Evolutionary conservation across 2,888 invertebrate species (phyloP).

Genomic region (Amphipyra berbera): DNA sequence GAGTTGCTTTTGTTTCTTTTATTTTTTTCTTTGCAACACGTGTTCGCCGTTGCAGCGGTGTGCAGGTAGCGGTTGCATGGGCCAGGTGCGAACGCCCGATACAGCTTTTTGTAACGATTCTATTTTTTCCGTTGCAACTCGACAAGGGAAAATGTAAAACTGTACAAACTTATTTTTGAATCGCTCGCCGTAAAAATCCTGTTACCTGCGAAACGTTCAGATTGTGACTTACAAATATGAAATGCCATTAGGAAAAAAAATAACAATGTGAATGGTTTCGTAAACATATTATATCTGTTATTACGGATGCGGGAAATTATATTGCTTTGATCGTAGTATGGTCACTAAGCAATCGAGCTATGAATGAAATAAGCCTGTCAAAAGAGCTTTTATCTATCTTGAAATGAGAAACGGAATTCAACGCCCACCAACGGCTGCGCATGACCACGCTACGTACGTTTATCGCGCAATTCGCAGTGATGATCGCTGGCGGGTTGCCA

Average conservation of each 20-base stretch:
- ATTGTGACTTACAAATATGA: slow-evolving; percentile 45
- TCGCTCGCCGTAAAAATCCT: slow-evolving; percentile 47
- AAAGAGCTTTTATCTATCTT: slow-evolving; percentile 5
- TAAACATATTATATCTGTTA: slow-evolving; percentile 12
- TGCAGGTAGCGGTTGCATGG: slow-evolving; percentile 53
- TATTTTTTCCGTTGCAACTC: slow-evolving; percentile 48
- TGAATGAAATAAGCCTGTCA: slow-evolving; percentile 4
- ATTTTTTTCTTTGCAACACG: slow-evolving; percentile 56
- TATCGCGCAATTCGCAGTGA: no score
- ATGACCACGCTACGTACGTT: no score
- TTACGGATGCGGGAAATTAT: background rate
- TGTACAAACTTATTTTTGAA: slow-evolving; percentile 60
- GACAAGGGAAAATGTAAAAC: slow-evolving; percentile 53
- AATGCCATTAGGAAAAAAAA: slow-evolving; percentile 39
- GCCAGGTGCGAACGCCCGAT: slow-evolving; percentile 72
- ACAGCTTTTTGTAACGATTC: slow-evolving; percentile 67
- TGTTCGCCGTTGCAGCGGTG: slow-evolving; percentile 49
- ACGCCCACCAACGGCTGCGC: background rate
- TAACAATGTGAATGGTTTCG: slow-evolving; percentile 31
- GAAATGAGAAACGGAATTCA: background rate
- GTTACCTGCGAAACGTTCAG: slow-evolving; percentile 31
- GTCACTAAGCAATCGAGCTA: background rate
- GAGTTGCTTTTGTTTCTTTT: slow-evolving; percentile 32
- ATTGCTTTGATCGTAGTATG: slow-evolving; percentile 3
- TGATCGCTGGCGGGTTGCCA: no score